Conservation (phyloP, 2,113 vertebrate genomes). For the Rhinoderma darwinii region DNA sequence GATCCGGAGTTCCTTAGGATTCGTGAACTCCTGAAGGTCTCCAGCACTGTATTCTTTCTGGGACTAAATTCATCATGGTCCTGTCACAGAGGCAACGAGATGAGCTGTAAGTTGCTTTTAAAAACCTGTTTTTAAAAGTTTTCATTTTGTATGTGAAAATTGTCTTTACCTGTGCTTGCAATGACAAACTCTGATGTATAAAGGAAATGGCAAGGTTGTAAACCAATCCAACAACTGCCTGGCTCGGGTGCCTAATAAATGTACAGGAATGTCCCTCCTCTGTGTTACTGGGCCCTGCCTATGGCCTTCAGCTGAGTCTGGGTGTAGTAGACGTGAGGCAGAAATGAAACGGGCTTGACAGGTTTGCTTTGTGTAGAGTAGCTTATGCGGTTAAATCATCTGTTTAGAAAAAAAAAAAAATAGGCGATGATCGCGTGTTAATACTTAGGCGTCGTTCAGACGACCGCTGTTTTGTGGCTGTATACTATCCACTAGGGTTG, state of each 20-base stretch:
- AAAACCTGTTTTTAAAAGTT: too few species aligned
- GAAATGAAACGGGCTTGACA: background rate
- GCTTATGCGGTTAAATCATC: conserved; percentile 3
- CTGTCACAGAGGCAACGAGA: conserved; percentile 99
- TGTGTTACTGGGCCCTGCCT: conserved; percentile 1
- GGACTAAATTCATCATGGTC: conserved; percentile 84
- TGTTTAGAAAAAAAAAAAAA: background rate
- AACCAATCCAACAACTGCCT: too few species aligned
- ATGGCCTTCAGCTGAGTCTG: conserved; percentile 44
- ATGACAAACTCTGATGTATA: background rate
- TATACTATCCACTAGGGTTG: too few species aligned
- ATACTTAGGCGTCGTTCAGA: too few species aligned
- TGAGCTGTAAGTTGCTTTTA: conserved; percentile 88
- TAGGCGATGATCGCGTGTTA: background rate
- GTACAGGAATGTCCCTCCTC: background rate
- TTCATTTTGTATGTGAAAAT: background rate
- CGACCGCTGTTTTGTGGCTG: too few species aligned
- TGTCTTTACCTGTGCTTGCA: background rate
- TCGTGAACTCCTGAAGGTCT: conserved; percentile 76
- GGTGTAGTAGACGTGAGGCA: conserved; percentile 31
- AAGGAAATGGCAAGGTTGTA: background rate
- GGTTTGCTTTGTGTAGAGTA: background rate
- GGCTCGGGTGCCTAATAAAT: background rate
- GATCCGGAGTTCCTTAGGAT: conserved; percentile 71
- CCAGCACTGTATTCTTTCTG: conserved; percentile 75